phyloP scores from a whole-genome alignment of 2,113 vertebrate species.

The Meleagris gallopavo region DNA sequence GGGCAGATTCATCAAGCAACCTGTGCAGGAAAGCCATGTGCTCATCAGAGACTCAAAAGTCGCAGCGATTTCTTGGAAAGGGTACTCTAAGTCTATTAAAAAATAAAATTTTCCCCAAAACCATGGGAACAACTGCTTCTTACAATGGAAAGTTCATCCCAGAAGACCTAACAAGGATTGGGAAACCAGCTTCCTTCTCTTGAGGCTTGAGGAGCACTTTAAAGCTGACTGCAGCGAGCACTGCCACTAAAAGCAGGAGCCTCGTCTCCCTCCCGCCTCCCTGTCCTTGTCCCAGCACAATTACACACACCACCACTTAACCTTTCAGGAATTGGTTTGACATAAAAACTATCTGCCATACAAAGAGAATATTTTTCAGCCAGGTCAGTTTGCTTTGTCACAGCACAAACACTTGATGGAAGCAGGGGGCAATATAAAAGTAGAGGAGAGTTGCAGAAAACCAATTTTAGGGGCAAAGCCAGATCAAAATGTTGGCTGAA shows the following conservation, averaged over 20 bases:
- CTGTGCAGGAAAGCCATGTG: not conserved
- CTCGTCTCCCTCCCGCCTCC: not conserved
- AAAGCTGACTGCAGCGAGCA: not conserved
- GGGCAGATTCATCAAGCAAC: not conserved
- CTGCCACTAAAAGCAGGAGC: not conserved
- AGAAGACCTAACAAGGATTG: not conserved
- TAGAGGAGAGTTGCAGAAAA: not conserved
- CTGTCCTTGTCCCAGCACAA: not conserved
- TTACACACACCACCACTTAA: not conserved
- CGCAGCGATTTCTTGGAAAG: not conserved
- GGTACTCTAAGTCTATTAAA: not conserved
- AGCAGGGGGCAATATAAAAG: not conserved
- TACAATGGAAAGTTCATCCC: not conserved
- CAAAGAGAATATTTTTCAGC: not conserved
- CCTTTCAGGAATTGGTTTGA: not conserved
- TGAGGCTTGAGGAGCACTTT: not conserved
- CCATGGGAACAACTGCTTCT: accelerated
- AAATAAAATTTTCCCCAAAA: not conserved
- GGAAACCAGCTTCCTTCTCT: not conserved
- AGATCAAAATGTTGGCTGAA: not conserved
- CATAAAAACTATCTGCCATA: not conserved
- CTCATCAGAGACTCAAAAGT: not conserved
- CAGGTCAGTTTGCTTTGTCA: not conserved
- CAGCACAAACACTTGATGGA: not conserved
- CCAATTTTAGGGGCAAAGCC: not conserved